Evolutionary conservation across 2,888 invertebrate species (phyloP), one percentile per base, ranked within the genome.

Genomic region (Elmis aenea): DNA sequence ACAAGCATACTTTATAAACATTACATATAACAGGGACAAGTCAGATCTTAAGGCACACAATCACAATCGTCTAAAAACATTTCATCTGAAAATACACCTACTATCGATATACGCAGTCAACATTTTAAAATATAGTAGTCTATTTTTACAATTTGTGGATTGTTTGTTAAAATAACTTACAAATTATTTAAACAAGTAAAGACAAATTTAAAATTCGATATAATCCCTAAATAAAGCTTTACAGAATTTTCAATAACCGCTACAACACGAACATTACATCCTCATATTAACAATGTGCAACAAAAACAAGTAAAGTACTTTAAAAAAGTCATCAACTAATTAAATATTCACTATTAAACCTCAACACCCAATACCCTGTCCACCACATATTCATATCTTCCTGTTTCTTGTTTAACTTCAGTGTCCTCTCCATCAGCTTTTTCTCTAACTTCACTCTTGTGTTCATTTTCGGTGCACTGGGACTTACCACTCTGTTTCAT

Each of bases 331-430:
- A n/a, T n/a, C n/a, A n/a, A n/a, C n/a, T n/a, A n/a, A n/a, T n/a
- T n/a, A n/a, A n/a, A n/a, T n/a, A n/a, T n/a, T 5, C n/a, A 38
- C 30, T 13, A 27, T 77, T 74, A 89, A 61, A 89, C 88, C 72
- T 88, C 88, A 53, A 89, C 89, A 60, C 89, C 88, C 57, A 87
- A 74, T 42, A 80, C 83, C 66, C 87, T 76, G 70, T 88, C 88
- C 49, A 89, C 83, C 49, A 87, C 84, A 68, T 87, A 87, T 51
- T 85, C 84, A 68, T 81, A 87, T 64, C 82, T 79, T 57, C 75
- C 76, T 42, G 66, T 50, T 31, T 39, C 34, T 34, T 57, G 53
- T 32, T 51, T 58, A 8, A 48, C 46, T 26, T 66, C 62, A 18
- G 66, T 61, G 54, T 63, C 70, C 48, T 70, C 72, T 47, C 68